Conservation (phyloP, 2,888 invertebrate species). For the Latheticus oryzae region DNA sequence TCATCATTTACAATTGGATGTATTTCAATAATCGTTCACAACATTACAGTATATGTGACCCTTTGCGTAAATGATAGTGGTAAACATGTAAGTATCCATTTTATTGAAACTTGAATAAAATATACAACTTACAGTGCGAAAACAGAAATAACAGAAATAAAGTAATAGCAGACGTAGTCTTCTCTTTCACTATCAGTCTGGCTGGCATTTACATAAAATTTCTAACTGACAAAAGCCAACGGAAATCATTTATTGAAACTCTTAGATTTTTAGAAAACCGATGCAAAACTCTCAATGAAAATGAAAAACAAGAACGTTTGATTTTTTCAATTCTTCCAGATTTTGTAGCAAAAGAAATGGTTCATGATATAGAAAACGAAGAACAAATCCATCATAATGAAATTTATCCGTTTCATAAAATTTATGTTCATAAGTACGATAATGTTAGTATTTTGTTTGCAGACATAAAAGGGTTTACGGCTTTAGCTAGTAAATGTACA, state of each 20-base stretch:
- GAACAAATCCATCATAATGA: constrained; percentile 77
- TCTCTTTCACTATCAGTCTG: constrained; percentile 89
- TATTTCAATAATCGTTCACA: background rate
- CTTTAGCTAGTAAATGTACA: constrained; percentile 87
- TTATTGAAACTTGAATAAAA: too few relatives aligned
- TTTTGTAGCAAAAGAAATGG: constrained; percentile 93
- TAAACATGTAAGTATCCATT: too few relatives aligned
- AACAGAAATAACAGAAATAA: too few relatives aligned
- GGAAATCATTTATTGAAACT: constrained; percentile 94
- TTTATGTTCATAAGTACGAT: constrained; percentile 96
- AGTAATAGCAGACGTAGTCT: constrained; percentile 60
- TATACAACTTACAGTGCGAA: too few relatives aligned
- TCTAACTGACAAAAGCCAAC: constrained; percentile 91
- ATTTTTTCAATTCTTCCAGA: constrained; percentile 91
- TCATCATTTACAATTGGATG: constrained; percentile 3
- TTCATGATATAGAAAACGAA: constrained; percentile 84
- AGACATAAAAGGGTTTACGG: constrained; percentile 94
- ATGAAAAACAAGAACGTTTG: constrained; percentile 88
- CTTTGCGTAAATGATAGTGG: too few relatives aligned
- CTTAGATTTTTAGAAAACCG: constrained; percentile 93
- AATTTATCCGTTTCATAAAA: constrained; percentile 91
- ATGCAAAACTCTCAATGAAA: constrained; percentile 87
- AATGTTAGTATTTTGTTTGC: constrained; percentile 96
- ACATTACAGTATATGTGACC: background rate
- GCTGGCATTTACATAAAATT: constrained; percentile 96